Percentiles rank a stretch among this genome's conserved stretches.
These are phyloP conservation scores for Enteromius fasciolatus DNA, from an alignment of 2,797 vertebrate species.

Conservation along the genomic window DNA sequence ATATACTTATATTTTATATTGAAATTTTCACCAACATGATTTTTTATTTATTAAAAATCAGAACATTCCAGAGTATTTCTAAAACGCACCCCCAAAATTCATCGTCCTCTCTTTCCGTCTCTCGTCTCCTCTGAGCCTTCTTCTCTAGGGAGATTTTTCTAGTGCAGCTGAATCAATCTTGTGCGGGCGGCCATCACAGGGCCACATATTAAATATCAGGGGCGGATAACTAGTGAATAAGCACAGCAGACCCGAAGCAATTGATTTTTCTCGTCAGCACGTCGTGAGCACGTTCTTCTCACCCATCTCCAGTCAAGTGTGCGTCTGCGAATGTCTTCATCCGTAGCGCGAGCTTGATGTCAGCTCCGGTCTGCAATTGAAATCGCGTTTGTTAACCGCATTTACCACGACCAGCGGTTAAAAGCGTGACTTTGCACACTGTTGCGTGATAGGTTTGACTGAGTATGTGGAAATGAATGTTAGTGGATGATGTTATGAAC, in stretches of 20 bases:
- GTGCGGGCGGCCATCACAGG: constrained; percentile 50
- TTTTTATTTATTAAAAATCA: neutral
- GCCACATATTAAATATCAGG: constrained; percentile 75
- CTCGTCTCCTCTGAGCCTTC: constrained; percentile 12
- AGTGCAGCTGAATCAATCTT: constrained; percentile 71
- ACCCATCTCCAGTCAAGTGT: constrained; percentile 26
- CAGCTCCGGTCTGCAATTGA: constrained; percentile 41
- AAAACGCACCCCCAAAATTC: constrained; percentile 8
- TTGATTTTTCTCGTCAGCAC: constrained; percentile 67
- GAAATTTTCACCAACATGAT: neutral
- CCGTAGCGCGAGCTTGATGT: constrained; percentile 38
- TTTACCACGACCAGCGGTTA: constrained; percentile 27
- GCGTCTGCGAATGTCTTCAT: constrained; percentile 57
- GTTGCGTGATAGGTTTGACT: constrained; percentile 53
- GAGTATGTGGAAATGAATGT: constrained; percentile 50
- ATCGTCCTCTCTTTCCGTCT: constrained; percentile 16
- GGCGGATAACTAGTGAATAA: constrained; percentile 67
- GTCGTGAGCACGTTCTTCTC: constrained; percentile 46
- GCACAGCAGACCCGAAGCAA: constrained; percentile 67
- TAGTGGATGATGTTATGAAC: constrained; percentile 30
- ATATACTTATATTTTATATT: neutral
- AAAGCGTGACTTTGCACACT: constrained; percentile 42
- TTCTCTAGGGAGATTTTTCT: constrained; percentile 51
- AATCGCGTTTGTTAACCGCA: constrained; percentile 44
- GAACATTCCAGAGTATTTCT: constrained; percentile 20